Conservation (phyloP, 2,797 vertebrate species). For the Phoxinus dragarum region DNA sequence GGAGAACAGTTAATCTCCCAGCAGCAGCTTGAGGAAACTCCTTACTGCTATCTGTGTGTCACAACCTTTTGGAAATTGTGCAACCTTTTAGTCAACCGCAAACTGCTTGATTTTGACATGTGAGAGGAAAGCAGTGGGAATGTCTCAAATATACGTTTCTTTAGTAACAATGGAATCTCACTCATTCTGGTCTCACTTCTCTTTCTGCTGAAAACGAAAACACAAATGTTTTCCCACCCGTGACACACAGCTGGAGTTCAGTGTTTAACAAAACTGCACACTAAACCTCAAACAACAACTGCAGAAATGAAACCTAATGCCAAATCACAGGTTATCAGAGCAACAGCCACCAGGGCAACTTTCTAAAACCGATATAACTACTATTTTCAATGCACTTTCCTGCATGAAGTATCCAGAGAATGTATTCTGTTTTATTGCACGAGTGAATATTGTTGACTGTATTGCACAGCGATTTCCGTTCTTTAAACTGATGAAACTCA, state of each 20-base stretch:
- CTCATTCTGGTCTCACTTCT: conserved; percentile 63
- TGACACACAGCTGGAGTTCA: neutral
- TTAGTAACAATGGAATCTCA: conserved; percentile 37
- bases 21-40: neutral
- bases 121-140: neutral
- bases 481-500: neutral
- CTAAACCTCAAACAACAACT: conserved; percentile 13
- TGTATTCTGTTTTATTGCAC: neutral
- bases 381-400: neutral
- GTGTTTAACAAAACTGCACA: neutral
- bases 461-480: neutral
- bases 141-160: neutral
- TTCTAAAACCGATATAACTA: neutral
- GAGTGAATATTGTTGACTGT: neutral
- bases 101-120: conserved; percentile 19
- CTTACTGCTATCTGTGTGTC: conserved; percentile 7
- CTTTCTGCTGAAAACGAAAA: conserved; percentile 70
- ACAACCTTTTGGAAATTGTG: conserved; percentile 24
- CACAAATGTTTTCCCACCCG: conserved; percentile 20
- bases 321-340: neutral
- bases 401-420: neutral
- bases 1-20: neutral
- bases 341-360: neutral
- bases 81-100: neutral
- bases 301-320: conserved; percentile 51